These are phyloP conservation scores for Priocnemis perturbator DNA, from an alignment of 2,888 invertebrate species.

Conservation along the genomic window DNA sequence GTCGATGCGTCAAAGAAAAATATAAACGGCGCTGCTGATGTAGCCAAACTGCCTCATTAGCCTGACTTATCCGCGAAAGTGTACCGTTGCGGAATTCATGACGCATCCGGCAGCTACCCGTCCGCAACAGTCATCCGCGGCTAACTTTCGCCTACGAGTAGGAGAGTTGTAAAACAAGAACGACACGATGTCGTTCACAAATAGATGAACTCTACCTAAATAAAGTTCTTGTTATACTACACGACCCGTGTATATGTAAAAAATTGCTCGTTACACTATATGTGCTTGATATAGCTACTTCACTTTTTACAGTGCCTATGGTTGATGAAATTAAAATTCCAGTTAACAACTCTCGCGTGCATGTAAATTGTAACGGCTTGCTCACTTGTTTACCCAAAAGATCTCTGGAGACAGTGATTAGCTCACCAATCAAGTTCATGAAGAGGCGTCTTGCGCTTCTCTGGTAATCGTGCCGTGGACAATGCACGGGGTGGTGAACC, in stretches of 20 bases:
- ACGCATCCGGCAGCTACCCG: constrained; percentile 14
- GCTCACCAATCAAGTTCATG: too few relatives aligned
- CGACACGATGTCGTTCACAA: neutral
- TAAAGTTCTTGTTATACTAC: too few relatives aligned
- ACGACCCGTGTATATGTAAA: too few relatives aligned
- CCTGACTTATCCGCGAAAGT: constrained; percentile 68
- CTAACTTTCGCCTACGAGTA: neutral
- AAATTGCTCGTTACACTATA: too few relatives aligned
- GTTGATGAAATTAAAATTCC: too few relatives aligned
- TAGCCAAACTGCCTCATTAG: constrained; percentile 73
- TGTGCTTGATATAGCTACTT: too few relatives aligned
- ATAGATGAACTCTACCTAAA: neutral
- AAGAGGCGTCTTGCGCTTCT: constrained; percentile 8
- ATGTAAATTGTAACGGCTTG: too few relatives aligned
- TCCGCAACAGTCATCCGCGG: too few relatives aligned
- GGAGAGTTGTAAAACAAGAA: neutral
- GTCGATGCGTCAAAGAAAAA: constrained; percentile 75
- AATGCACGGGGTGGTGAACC: constrained; percentile 19
- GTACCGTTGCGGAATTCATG: constrained; percentile 42
- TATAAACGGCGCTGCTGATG: constrained; percentile 70
- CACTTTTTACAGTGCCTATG: too few relatives aligned
- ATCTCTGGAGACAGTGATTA: too few relatives aligned
- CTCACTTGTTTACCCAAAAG: too few relatives aligned
- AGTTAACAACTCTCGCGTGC: too few relatives aligned
- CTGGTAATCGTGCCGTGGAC: constrained; percentile 11